Percentiles rank a stretch among this genome's conserved stretches.
Evolutionary conservation across 2,113 vertebrate genomes (phyloP).

Genomic region (Ammodytes marinus): DNA sequence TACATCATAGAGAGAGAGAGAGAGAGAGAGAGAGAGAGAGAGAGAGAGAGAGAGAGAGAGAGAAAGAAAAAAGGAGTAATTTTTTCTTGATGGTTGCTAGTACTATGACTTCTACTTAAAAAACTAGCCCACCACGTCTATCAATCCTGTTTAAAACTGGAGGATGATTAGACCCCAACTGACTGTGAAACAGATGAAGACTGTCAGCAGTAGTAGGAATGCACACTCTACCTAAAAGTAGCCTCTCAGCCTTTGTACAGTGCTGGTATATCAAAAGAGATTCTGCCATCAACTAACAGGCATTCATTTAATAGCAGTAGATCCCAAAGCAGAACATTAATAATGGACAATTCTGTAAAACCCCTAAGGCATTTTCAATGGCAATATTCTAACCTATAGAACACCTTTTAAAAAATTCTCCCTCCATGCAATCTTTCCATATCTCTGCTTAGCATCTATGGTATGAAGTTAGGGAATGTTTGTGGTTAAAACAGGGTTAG

Average conservation of each 20-base stretch:
- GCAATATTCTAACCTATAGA: too few relatives aligned
- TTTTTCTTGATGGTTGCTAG: not conserved
- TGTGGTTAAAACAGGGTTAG: not conserved
- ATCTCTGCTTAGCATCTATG: not conserved
- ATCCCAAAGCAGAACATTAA: not conserved
- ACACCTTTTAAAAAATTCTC: too few relatives aligned
- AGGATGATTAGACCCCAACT: constrained; percentile 16
- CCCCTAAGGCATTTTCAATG: not conserved
- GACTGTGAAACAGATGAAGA: not conserved
- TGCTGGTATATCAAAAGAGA: too few relatives aligned
- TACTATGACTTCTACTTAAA: not conserved
- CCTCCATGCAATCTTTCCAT: not conserved
- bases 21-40: not conserved
- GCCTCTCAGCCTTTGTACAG: too few relatives aligned
- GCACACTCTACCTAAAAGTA: not conserved
- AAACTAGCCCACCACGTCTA: not conserved
- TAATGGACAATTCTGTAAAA: not conserved
- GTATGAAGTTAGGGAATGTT: not conserved
- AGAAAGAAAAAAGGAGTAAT: not conserved
- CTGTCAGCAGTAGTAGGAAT: not conserved
- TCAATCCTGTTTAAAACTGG: not conserved
- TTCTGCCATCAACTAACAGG: too few relatives aligned
- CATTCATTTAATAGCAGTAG: too few relatives aligned
- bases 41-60: not conserved
- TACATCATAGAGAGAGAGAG: constrained; percentile 80